Base-by-base conservation (phyloP, 2,797 vertebrate genomes). In the Acrocephalus scirpaceus region DNA sequence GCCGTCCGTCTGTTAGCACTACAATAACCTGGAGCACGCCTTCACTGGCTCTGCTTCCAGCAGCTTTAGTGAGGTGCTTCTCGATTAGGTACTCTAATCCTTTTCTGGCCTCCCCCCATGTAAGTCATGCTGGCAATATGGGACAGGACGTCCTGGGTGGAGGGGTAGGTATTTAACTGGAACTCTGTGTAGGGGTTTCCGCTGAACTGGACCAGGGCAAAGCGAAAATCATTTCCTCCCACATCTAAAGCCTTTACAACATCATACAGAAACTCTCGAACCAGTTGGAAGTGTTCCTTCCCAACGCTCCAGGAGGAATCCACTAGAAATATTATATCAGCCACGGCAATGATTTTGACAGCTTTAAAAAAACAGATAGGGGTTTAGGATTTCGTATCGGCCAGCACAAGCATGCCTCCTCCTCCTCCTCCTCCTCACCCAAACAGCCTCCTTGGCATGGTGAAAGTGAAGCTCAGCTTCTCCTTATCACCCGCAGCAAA, bases 281-380 rank as follows among this genome's bases (percentile, higher is more conserved):
- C 66, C n/a, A 98, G 98, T 93, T 98, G 98, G 98, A 99, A 99
- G 97, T 98, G 98, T 93, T 98, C 98, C 88, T 98, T 93, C 92
- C 98, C 98, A 97, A 98, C 96, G 97, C 97, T 99, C 98, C 98
- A 98, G 92, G 98, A 99, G 92, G 98, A 98, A 98, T 99, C 99
- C 97, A 99, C 98, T 98, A 99, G 99, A 98, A 99, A 99, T 98
- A 98, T 98, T 97, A 99, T 97, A 98, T 99, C 99, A 86, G 99
- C 98, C 95, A 98, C 97, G 30, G 98, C 97, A 96, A 98, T 96
- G 50, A 97, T 98, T 97, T 95, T 97, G 97, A 98, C 98, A 97
- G 99, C 99, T 99, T 99, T 97, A 98, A 98, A 98, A 98, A 96
- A 98, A 97, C 98, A 98, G 97, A 98, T 92, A 95, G 95, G 89